Percentiles rank a stretch among this genome's conserved stretches.
Conservation (phyloP, 2,113 vertebrate species). For the Picathartes gymnocephalus region DNA sequence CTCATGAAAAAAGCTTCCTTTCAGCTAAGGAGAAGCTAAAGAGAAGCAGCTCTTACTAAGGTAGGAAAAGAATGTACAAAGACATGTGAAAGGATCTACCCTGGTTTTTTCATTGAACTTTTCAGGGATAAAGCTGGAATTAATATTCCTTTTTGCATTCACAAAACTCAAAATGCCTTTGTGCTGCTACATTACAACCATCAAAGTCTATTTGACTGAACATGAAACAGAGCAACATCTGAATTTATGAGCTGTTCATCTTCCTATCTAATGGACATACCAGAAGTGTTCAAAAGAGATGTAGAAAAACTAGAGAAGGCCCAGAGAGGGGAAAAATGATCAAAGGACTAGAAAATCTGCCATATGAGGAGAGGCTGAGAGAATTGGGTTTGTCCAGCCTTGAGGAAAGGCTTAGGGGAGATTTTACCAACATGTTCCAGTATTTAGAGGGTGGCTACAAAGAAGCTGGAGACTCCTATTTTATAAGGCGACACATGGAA, state of each 20-base stretch:
- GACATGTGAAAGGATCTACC: background rate
- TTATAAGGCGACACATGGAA: background rate
- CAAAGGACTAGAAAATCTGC: background rate
- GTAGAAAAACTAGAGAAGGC: background rate
- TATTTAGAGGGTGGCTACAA: background rate
- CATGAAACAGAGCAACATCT: slow-evolving; percentile 18
- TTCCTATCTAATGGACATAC: background rate
- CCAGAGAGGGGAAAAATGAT: background rate
- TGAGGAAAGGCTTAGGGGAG: background rate
- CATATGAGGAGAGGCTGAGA: background rate
- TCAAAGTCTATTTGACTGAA: slow-evolving; percentile 43
- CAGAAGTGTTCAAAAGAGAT: background rate
- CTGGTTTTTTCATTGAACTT: background rate
- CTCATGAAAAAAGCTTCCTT: background rate
- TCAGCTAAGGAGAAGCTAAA: no score
- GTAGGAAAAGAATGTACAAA: background rate
- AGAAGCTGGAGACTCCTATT: background rate
- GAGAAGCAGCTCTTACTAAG: background rate
- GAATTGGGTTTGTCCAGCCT: background rate
- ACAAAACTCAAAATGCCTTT: slow-evolving; percentile 38
- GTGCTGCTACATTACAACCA: slow-evolving; percentile 6
- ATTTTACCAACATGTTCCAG: background rate
- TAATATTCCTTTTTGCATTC: background rate
- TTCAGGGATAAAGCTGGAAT: background rate
- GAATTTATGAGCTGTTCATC: slow-evolving; percentile 41